Percentiles rank a stretch among this genome's conserved stretches.
Evolutionary conservation across 2,113 vertebrate genomes (phyloP).

Genomic region (Craseonycteris thonglongyai): DNA sequence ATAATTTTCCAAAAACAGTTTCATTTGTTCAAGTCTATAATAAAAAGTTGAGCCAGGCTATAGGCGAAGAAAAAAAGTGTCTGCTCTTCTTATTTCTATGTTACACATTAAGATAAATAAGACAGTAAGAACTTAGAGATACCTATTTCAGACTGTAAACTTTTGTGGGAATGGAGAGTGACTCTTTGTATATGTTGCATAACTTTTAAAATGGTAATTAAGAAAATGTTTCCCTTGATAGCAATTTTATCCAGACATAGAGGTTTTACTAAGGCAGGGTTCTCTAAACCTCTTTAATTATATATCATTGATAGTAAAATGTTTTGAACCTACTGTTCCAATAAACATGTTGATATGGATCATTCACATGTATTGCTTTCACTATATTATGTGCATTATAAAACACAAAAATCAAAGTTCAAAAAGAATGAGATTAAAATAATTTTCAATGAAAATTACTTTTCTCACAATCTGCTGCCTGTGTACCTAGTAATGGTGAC

Average conservation of each 20-base stretch:
- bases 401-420: not conserved
- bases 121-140: not conserved
- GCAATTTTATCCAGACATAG: not conserved
- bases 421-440: not conserved
- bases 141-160: not conserved
- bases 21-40: not conserved
- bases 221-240: not conserved
- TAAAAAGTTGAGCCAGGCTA: not conserved
- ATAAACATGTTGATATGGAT: not conserved
- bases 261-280: not conserved
- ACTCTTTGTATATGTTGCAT: not conserved
- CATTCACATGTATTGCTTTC: not conserved
- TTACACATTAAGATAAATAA: not conserved
- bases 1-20: not conserved
- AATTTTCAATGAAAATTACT: not conserved
- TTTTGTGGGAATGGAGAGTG: not conserved
- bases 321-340: not conserved
- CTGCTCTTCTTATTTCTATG: not conserved
- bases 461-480: not conserved
- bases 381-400: not conserved
- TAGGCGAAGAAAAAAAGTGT: not conserved
- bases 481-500: not conserved
- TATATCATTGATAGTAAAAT: not conserved
- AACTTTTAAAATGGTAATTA: not conserved
- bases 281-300: not conserved